These are phyloP conservation scores for Branchipolynoe longqiensis DNA, from an alignment of 2,888 invertebrate species.

Conservation along the genomic window DNA sequence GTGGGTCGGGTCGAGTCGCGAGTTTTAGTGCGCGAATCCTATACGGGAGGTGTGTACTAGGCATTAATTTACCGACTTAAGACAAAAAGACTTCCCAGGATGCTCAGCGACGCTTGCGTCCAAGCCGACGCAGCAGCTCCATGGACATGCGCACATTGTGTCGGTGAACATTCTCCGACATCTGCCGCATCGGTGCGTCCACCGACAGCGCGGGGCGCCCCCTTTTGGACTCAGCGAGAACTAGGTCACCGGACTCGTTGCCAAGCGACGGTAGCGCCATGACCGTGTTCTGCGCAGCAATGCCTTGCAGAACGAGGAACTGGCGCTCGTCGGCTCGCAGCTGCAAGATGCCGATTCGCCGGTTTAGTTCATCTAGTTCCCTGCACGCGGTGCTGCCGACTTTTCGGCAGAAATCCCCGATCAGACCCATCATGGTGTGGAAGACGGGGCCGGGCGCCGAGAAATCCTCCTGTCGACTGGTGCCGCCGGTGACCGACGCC, in stretches of 20 bases:
- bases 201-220: conserved; percentile 12
- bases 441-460: neutral
- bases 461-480: no score
- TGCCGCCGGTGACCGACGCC: neutral
- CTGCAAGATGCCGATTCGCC: neutral
- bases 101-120: neutral
- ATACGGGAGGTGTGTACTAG: no score
- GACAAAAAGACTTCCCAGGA: no score
- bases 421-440: neutral
- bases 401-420: neutral
- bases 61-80: no score
- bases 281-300: neutral
- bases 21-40: no score
- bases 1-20: no score
- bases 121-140: conserved; percentile 18
- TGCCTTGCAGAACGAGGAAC: neutral
- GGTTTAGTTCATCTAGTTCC: neutral
- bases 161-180: conserved; percentile 14
- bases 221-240: neutral
- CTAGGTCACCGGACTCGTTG: no score
- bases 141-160: conserved; percentile 17
- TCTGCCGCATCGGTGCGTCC: neutral
- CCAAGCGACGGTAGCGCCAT: neutral
- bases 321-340: neutral
- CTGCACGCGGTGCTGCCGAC: neutral